Conservation (phyloP, 2,113 vertebrate species). For the Microtus pennsylvanicus region DNA sequence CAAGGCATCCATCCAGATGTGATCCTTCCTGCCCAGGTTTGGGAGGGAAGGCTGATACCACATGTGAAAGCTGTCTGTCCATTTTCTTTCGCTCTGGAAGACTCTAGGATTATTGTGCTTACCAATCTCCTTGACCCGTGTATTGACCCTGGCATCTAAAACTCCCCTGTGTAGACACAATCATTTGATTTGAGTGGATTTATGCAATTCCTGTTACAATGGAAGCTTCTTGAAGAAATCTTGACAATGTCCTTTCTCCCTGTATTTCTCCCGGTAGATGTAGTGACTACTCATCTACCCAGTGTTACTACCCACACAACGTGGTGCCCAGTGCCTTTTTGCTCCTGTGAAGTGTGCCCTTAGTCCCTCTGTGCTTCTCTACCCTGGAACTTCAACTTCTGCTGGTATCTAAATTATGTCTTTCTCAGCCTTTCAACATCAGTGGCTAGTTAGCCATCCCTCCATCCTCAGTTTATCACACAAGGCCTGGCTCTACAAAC, state of each 20-base stretch:
- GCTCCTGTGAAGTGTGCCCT: not conserved
- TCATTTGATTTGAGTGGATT: no score
- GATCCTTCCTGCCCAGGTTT: not conserved
- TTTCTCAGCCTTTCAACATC: not conserved
- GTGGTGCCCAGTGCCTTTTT: not conserved
- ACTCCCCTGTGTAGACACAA: not conserved
- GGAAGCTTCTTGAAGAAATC: not conserved
- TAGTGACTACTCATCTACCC: not conserved
- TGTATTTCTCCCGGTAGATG: not conserved
- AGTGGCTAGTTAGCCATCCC: not conserved
- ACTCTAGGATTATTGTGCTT: not conserved
- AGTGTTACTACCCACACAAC: rapidly evolving
- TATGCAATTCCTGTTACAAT: not conserved
- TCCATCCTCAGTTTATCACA: not conserved
- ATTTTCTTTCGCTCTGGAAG: not conserved
- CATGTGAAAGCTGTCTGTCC: not conserved
- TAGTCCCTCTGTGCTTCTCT: not conserved
- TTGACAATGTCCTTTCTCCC: not conserved
- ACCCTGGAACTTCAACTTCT: not conserved
- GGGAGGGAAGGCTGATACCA: not conserved
- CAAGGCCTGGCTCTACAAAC: not conserved
- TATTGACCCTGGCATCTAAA: not conserved
- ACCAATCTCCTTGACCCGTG: not conserved
- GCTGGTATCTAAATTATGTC: not conserved
- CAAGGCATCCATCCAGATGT: not conserved